Evolutionary conservation across 2,888 invertebrate species (phyloP).

Genomic region (Tuta absoluta): DNA sequence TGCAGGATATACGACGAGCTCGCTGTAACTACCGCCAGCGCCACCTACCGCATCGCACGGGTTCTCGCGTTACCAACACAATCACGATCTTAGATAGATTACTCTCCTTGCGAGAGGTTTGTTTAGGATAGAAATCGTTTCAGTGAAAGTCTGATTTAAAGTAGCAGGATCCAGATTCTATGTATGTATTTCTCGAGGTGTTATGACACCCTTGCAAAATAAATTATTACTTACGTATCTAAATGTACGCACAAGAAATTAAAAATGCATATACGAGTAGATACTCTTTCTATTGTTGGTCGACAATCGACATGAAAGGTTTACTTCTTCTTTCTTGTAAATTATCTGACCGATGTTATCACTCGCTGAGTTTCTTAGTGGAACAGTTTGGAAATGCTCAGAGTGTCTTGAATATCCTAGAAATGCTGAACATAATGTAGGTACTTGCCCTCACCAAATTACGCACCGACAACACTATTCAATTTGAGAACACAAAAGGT

Average conservation of each 20-base stretch:
- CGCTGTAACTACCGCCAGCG: constrained; percentile 51
- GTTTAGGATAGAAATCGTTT: neutral
- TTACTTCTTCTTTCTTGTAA: no score
- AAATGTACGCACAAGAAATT: no score
- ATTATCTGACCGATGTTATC: no score
- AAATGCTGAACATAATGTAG: neutral
- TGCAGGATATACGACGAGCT: constrained; percentile 70
- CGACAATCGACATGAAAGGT: no score
- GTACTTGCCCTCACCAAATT: constrained; percentile 4
- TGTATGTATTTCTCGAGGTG: no score
- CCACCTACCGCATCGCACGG: constrained; percentile 32
- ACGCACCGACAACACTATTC: constrained; percentile 21
- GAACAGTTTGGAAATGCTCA: neutral
- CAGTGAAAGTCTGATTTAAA: neutral
- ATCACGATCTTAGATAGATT: constrained; percentile 29
- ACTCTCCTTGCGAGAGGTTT: constrained; percentile 17
- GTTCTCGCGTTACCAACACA: constrained; percentile 26
- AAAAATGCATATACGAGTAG: no score
- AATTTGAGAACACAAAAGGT: constrained; percentile 24
- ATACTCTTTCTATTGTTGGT: no score
- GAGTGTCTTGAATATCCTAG: no score
- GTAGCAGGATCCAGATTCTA: neutral
- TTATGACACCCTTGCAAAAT: no score
- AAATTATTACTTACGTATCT: no score
- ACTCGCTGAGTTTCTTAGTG: no score